Evolutionary conservation across 2,888 invertebrate genomes (phyloP).

Genomic region (Pterobdella sp.): DNA sequence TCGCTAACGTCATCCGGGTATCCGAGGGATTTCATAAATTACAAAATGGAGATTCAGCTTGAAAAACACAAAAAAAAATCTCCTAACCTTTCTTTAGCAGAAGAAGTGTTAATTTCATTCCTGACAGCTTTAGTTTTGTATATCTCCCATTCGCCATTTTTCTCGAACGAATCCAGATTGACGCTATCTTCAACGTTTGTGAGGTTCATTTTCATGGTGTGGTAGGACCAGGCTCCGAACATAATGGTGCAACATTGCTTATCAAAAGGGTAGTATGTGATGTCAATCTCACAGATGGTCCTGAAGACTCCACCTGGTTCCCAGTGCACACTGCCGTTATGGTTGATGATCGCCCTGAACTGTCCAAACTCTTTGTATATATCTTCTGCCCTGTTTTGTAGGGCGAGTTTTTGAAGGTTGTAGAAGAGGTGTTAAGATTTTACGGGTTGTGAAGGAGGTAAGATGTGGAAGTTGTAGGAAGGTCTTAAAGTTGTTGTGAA

Average conservation of each 20-base stretch:
- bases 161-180: slow-evolving; percentile 38
- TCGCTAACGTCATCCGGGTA: too few relatives aligned
- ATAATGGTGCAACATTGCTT: slow-evolving; percentile 38
- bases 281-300: slow-evolving; percentile 40
- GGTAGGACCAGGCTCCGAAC: slow-evolving; percentile 40
- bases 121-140: slow-evolving; percentile 30
- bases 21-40: too few relatives aligned
- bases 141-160: slow-evolving; percentile 40
- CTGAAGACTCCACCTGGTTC: slow-evolving; percentile 40
- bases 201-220: slow-evolving; percentile 40
- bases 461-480: too few relatives aligned
- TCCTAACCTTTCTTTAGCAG: slow-evolving; percentile 21
- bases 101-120: slow-evolving; percentile 21
- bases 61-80: too few relatives aligned
- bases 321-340: slow-evolving; percentile 38
- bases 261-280: slow-evolving; percentile 41
- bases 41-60: too few relatives aligned
- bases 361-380: slow-evolving; percentile 40
- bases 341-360: slow-evolving; percentile 38
- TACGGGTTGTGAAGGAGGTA: too few relatives aligned
- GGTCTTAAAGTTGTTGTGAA: too few relatives aligned
- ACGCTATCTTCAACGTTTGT: slow-evolving; percentile 34
- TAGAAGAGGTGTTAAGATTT: too few relatives aligned
- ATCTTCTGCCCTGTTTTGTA: slow-evolving; percentile 37
- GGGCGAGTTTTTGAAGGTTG: background rate